Evolutionary conservation across 1,140 invertebrate species (phyloP).

Genomic region (Zaprionus ghesquierei): DNA sequence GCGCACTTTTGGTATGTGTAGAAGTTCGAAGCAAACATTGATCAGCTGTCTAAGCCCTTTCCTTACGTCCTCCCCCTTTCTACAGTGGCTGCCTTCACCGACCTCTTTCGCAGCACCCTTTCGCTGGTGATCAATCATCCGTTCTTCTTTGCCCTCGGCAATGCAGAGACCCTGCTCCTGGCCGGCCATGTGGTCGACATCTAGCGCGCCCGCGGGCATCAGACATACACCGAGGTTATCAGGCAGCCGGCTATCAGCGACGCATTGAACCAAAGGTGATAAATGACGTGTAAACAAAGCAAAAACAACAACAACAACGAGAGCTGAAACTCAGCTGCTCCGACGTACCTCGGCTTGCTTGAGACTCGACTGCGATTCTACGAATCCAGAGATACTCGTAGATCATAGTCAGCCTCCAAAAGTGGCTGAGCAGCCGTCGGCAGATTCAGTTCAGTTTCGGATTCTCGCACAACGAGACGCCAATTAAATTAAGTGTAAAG

Average conservation of each 20-base stretch:
- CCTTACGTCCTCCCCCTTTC: not conserved
- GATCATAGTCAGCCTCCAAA: slow-evolving; percentile 40
- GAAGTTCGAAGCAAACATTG: not conserved
- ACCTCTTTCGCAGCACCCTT: slow-evolving; percentile 58
- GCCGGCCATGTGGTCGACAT: slow-evolving; percentile 67
- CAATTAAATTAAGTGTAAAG: slow-evolving; percentile 36
- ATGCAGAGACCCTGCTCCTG: slow-evolving; percentile 56
- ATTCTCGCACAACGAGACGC: slow-evolving; percentile 35
- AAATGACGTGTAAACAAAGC: slow-evolving; percentile 66
- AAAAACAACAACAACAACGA: not conserved
- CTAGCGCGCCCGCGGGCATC: slow-evolving; percentile 27
- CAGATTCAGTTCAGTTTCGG: slow-evolving; percentile 59
- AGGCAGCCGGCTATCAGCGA: slow-evolving; percentile 49
- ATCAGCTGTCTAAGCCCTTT: slow-evolving; percentile 37
- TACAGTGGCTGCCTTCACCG: slow-evolving; percentile 48
- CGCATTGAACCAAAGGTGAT: slow-evolving; percentile 55
- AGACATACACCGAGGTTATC: slow-evolving; percentile 46
- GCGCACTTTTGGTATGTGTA: slow-evolving; percentile 54
- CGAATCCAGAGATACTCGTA: slow-evolving; percentile 13
- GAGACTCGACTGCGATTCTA: not conserved
- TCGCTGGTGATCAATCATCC: slow-evolving; percentile 74
- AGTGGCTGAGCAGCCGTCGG: slow-evolving; percentile 1
- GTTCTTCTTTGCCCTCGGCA: slow-evolving; percentile 67
- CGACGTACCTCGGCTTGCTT: not conserved
- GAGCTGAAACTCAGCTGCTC: slow-evolving; percentile 10